These are phyloP conservation scores for Poeciliopsis turrubarensis DNA, from an alignment of 2,113 vertebrate species.

Conservation along the genomic window DNA sequence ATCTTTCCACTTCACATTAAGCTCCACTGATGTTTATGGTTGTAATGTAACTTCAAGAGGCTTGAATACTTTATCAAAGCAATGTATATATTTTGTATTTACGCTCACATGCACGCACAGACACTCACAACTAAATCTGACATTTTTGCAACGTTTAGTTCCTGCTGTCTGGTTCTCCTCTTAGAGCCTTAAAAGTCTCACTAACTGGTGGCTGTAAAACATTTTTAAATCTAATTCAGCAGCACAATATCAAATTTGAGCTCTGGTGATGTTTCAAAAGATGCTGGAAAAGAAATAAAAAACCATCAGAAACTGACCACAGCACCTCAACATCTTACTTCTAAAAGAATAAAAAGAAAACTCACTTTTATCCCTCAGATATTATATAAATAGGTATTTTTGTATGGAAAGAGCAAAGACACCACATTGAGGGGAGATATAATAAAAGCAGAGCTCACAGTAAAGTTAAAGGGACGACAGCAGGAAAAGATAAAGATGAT, in stretches of 20 bases:
- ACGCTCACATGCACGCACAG: conserved; percentile 25
- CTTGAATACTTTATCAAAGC: neutral
- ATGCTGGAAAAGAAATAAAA: neutral
- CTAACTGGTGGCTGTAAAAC: neutral
- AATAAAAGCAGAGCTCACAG: conserved; percentile 14
- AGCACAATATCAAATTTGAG: too few relatives aligned
- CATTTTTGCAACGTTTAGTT: neutral
- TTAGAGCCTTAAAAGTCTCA: neutral
- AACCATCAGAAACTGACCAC: neutral
- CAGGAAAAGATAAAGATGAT: conserved; percentile 22
- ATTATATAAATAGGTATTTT: neutral
- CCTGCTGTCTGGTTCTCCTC: neutral
- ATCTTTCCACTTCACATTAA: neutral
- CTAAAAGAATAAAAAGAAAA: neutral
- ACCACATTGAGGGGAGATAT: conserved; percentile 2
- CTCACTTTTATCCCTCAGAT: neutral
- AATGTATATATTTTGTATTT: neutral
- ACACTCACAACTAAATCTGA: conserved; percentile 9
- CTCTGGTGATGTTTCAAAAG: neutral
- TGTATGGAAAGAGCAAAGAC: neutral
- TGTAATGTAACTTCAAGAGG: neutral
- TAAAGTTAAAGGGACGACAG: conserved; percentile 24
- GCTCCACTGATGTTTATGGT: neutral
- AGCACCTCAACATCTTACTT: neutral
- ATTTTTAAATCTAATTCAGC: neutral